Percentiles rank a stretch among this genome's conserved stretches.
Evolutionary conservation across 2,797 vertebrate genomes (phyloP).

Genomic region (Betta splendens): DNA sequence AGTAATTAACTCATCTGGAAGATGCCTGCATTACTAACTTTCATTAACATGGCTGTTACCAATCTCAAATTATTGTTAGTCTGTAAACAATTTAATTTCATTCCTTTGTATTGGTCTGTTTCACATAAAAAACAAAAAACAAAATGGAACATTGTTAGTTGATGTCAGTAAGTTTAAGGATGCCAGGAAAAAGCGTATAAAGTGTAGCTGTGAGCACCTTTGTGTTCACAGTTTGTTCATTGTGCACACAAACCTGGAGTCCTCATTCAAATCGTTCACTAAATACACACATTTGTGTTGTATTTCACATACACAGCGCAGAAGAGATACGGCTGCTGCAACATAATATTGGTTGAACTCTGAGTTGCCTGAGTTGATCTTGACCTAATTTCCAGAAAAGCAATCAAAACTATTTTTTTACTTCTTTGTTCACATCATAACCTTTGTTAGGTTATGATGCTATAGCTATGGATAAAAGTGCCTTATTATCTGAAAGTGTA

Average conservation of each 20-base stretch:
- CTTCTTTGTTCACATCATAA: too few species aligned
- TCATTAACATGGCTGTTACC: background rate
- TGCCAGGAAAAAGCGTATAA: background rate
- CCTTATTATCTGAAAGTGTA: too few species aligned
- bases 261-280: background rate
- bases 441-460: too few species aligned
- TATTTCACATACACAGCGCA: background rate
- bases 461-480: too few species aligned
- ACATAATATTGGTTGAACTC: too few species aligned
- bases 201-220: slow-evolving; percentile 1
- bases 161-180: too few species aligned
- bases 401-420: too few species aligned
- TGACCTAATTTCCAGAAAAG: too few species aligned
- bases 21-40: background rate
- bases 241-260: background rate
- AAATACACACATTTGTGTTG: background rate
- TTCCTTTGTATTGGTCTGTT: background rate
- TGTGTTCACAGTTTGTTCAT: background rate
- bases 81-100: background rate
- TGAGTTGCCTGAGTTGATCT: too few species aligned
- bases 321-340: too few species aligned
- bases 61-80: background rate
- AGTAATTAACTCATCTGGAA: too few species aligned
- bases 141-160: background rate
- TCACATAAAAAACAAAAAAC: background rate